A percentile compares a stretch with the other conserved stretches of the same genome.
These are phyloP conservation scores for Herpetotheres cachinnans DNA, from an alignment of 2,113 vertebrate species.

Conservation along the genomic window DNA sequence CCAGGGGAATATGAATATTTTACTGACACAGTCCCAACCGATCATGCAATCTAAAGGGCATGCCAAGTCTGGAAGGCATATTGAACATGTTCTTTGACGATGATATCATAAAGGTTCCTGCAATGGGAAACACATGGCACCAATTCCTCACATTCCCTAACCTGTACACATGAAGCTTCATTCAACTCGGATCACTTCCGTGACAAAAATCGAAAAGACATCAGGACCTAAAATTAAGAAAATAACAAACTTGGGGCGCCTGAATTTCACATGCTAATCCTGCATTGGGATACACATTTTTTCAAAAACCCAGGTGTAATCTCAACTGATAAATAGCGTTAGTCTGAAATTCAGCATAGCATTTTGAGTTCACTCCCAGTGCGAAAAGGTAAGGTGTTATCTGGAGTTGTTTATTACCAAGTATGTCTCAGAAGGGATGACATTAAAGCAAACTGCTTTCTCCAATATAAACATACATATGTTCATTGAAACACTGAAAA, in stretches of 20 bases:
- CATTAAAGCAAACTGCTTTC: slow-evolving; percentile 32
- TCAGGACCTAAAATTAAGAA: neutral
- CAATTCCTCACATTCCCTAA: slow-evolving; percentile 45
- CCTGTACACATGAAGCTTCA: neutral
- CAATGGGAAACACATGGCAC: slow-evolving; percentile 66
- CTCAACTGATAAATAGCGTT: neutral
- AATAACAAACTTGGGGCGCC: neutral
- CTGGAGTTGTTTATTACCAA: slow-evolving; percentile 30
- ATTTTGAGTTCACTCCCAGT: neutral
- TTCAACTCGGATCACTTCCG: slow-evolving; percentile 16
- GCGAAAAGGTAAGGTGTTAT: neutral
- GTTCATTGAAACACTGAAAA: slow-evolving; percentile 4
- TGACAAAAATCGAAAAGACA: slow-evolving; percentile 32
- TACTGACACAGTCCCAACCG: neutral
- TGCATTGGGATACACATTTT: neutral
- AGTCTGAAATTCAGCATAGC: neutral
- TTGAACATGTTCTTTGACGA: slow-evolving; percentile 40
- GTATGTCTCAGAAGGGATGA: neutral
- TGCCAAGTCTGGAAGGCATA: slow-evolving; percentile 66
- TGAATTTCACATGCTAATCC: neutral
- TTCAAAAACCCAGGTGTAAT: neutral
- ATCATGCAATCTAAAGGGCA: neutral
- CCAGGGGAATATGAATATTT: neutral
- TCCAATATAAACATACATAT: slow-evolving; percentile 22
- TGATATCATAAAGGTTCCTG: slow-evolving; percentile 54